Conservation (phyloP, 1,140 invertebrate genomes). For the Caerostris darwini region DNA sequence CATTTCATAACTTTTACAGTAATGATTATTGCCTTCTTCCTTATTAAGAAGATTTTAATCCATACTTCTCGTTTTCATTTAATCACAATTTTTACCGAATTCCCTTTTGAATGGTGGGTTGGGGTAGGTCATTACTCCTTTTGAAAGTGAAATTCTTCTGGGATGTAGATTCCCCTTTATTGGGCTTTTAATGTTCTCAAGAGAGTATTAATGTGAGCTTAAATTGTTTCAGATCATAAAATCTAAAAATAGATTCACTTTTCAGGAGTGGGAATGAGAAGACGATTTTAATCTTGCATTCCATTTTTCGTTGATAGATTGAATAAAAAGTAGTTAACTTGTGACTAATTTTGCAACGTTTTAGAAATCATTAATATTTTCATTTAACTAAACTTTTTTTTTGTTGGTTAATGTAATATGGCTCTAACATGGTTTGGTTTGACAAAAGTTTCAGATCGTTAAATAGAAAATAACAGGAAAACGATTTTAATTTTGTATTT, state of each 20-base stretch:
- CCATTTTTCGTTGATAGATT: neutral
- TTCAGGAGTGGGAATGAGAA: neutral
- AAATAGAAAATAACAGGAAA: too few species aligned
- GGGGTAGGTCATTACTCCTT: neutral
- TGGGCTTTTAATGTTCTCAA: neutral
- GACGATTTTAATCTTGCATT: neutral
- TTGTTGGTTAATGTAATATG: too few species aligned
- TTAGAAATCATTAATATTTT: too few species aligned
- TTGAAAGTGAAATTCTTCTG: slow-evolving; percentile 20
- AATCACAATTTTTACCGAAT: slow-evolving; percentile 20
- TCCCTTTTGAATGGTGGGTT: slow-evolving; percentile 2
- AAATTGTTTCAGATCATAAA: neutral
- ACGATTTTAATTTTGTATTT: too few species aligned
- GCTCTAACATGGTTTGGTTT: too few species aligned
- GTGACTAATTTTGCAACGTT: too few species aligned
- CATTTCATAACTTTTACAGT: neutral
- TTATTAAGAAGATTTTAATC: slow-evolving; percentile 29
- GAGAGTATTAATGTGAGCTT: neutral
- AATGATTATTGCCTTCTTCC: neutral
- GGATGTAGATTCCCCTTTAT: neutral
- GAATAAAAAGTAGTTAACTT: neutral
- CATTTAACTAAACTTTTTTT: too few species aligned
- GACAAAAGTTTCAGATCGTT: too few species aligned
- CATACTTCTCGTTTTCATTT: neutral
- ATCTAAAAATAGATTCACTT: neutral